These are phyloP conservation scores for Callyntrura sp. DNA, from an alignment of 2,888 invertebrate genomes.

Conservation along the genomic window DNA sequence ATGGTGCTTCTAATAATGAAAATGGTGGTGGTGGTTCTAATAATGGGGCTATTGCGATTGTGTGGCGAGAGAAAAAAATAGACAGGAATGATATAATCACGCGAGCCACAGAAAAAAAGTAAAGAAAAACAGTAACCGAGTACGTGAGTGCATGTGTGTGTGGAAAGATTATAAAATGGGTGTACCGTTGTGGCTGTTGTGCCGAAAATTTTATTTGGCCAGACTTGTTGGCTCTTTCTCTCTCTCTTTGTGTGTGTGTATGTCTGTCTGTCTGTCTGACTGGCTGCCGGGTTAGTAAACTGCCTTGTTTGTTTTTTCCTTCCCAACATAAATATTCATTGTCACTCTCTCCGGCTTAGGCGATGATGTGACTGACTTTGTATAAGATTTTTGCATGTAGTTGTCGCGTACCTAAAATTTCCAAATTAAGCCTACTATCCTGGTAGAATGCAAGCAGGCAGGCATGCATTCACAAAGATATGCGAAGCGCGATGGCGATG, in stretches of 20 bases:
- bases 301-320: constrained; percentile 15
- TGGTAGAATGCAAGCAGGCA: not conserved
- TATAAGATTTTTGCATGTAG: constrained; percentile 3
- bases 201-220: not conserved
- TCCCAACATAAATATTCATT: constrained; percentile 51
- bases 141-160: not conserved
- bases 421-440: constrained; percentile 37
- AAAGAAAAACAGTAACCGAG: too few species aligned
- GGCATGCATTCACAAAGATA: too few species aligned
- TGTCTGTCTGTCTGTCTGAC: constrained; percentile 24
- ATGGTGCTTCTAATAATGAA: not conserved
- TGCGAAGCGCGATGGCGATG: not conserved
- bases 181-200: not conserved
- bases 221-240: not conserved
- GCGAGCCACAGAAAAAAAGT: not conserved
- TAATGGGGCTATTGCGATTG: too few species aligned
- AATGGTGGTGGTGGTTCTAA: not conserved
- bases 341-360: constrained; percentile 23
- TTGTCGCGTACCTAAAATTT: constrained; percentile 39
- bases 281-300: not conserved
- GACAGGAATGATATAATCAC: constrained; percentile 8
- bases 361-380: not conserved
- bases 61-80: not conserved
- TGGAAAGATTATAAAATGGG: not conserved
- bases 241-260: constrained; percentile 3